Base-by-base conservation (phyloP, 1,140 invertebrate species). In the Cyclargus thomasi region DNA sequence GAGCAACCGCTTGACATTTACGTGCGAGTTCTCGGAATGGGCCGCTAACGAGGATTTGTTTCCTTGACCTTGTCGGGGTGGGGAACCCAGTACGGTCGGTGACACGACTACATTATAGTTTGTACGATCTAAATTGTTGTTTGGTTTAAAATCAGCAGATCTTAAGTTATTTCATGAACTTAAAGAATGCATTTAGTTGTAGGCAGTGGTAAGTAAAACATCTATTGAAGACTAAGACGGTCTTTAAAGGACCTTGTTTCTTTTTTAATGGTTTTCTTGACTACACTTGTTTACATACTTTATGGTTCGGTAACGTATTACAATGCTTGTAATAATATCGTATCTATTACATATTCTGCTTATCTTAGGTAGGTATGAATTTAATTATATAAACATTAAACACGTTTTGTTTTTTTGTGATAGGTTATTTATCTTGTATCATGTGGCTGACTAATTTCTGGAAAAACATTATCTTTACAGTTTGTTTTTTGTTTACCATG, bases 51-150 rank as follows among this genome's bases (percentile, higher is more conserved):
- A 73, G 78, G 81, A 77, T 59, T 20, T 59, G 80, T 76, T 81
- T 74, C 78, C 74, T 82, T 85, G 83, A 83, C 85, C 85, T 88
- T 88, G 85, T 71, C 76, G 73, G 82, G 79, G 79, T 35, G 67
- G 68, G 53, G 66, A 73, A 73, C 76, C 74, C 71, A 69, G 76
- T 64, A 70, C 82, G 83, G 81, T 81, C 81, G 79, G 70, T 79
- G 79, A 85, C 85, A 79, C 70, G 39, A 47, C 39, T 47, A 47
- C 39, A 68, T 53, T 64, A 16, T 70, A 80, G 76, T 68, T 23
- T 23, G 23, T 29, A 29, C 69, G 78, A 80, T 79, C 72, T 67
- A 47, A 2, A 47, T 47, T 11, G 14, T 16, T 47, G 3, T 8
- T 8, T 39, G 8, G 36, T 39, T 11, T 8, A 5, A 11, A 6